Conservation (phyloP, 2,797 vertebrate genomes). For the Otolemur crassicaudatus region DNA sequence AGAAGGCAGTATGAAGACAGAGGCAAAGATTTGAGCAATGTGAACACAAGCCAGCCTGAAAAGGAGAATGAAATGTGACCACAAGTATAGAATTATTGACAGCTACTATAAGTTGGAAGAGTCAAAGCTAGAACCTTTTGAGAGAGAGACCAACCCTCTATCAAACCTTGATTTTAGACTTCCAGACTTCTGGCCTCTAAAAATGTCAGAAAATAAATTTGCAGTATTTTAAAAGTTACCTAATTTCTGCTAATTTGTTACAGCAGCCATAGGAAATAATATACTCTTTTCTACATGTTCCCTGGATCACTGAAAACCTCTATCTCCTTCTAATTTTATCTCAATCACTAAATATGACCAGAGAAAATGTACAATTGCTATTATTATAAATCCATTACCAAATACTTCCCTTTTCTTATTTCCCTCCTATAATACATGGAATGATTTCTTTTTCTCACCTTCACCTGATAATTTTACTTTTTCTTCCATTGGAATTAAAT, state of each 20-base stretch:
- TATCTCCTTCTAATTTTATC: background rate
- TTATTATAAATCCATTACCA: background rate
- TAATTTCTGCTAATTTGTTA: background rate
- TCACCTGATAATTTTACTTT: background rate
- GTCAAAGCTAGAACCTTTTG: background rate
- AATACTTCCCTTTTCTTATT: background rate
- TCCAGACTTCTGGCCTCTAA: background rate
- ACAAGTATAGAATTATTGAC: background rate
- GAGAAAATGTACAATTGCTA: background rate
- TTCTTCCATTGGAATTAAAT: slow-evolving; percentile 11
- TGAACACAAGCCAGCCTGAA: background rate
- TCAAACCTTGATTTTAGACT: background rate
- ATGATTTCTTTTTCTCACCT: background rate
- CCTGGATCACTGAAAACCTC: background rate
- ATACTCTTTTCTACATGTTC: background rate
- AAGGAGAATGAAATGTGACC: background rate
- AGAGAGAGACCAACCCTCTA: background rate
- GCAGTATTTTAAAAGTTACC: background rate
- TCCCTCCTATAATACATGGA: background rate
- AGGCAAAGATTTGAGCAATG: background rate
- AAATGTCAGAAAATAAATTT: slow-evolving; percentile 15
- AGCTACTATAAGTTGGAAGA: background rate
- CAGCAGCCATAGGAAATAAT: background rate
- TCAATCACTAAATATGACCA: background rate
- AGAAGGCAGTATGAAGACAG: too few species aligned